Conservation (phyloP, 2,888 invertebrate genomes). For the Dascillus cervinus region DNA sequence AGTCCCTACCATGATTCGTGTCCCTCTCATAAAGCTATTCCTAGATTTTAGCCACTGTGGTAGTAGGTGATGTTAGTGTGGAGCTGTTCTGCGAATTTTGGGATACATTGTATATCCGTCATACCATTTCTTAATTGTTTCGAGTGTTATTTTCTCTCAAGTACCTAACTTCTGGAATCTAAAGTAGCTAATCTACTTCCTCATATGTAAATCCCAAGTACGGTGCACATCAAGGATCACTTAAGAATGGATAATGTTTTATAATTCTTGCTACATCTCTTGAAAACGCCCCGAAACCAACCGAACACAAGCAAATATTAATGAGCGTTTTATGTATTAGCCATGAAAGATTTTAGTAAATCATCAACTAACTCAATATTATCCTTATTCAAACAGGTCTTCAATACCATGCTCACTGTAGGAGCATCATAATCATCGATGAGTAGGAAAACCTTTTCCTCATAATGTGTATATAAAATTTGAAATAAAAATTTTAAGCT, state of each 20-base stretch:
- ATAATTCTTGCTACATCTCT: constrained; percentile 13
- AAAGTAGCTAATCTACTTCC: constrained; percentile 14
- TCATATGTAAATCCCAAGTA: constrained; percentile 14
- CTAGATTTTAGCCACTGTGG: too few species aligned
- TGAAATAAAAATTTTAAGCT: constrained; percentile 9
- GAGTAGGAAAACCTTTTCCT: constrained; percentile 12
- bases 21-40: too few species aligned
- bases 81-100: too few species aligned
- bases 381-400: constrained; percentile 10
- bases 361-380: constrained; percentile 12
- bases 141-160: constrained; percentile 12
- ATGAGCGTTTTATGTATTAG: constrained; percentile 13
- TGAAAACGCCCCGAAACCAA: constrained; percentile 10
- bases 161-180: constrained; percentile 11
- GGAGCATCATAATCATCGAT: constrained; percentile 15
- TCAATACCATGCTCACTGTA: constrained; percentile 11
- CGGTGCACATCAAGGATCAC: constrained; percentile 11
- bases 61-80: too few species aligned
- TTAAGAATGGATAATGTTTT: constrained; percentile 13
- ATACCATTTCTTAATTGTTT: constrained; percentile 11
- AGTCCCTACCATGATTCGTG: too few species aligned
- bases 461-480: constrained; percentile 16
- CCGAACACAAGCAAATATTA: too few species aligned
- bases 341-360: constrained; percentile 14
- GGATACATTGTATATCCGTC: too few species aligned